These are phyloP conservation scores for Periplaneta americana DNA, from an alignment of 1,140 invertebrate species.

Conservation along the genomic window DNA sequence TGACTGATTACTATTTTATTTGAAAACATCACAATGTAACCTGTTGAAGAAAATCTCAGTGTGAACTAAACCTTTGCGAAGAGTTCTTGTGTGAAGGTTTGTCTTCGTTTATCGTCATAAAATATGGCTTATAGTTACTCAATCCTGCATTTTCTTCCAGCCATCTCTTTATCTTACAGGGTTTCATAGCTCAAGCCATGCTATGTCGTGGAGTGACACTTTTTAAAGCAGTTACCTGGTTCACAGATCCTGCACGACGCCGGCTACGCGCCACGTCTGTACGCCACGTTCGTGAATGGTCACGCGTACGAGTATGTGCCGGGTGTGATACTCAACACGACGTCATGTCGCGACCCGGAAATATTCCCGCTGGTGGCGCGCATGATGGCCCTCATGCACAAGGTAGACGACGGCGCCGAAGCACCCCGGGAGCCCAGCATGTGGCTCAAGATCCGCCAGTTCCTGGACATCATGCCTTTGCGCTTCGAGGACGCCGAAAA, in stretches of 20 bases:
- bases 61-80: too few relatives aligned
- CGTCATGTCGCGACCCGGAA: conserved; percentile 59
- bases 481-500: conserved; percentile 52
- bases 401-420: conserved; percentile 40
- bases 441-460: conserved; percentile 69
- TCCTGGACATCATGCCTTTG: conserved; percentile 65
- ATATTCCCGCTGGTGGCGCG: conserved; percentile 71
- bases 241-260: conserved; percentile 63
- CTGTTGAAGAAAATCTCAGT: too few relatives aligned
- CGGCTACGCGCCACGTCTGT: conserved; percentile 77
- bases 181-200: too few relatives aligned
- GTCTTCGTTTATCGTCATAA: too few relatives aligned
- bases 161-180: too few relatives aligned
- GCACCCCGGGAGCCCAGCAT: conserved; percentile 48
- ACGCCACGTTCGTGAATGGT: conserved; percentile 91
- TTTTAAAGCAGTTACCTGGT: too few relatives aligned
- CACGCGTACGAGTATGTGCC: conserved; percentile 87
- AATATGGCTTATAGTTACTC: too few relatives aligned
- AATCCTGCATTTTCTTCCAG: too few relatives aligned
- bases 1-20: too few relatives aligned
- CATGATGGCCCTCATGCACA: conserved; percentile 73
- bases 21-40: too few relatives aligned
- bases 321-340: conserved; percentile 69
- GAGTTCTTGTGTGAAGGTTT: too few relatives aligned
- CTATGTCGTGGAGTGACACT: too few relatives aligned